phyloP scores from a whole-genome alignment of 2,888 invertebrate genomes.

The Lomographa bimaculata region DNA sequence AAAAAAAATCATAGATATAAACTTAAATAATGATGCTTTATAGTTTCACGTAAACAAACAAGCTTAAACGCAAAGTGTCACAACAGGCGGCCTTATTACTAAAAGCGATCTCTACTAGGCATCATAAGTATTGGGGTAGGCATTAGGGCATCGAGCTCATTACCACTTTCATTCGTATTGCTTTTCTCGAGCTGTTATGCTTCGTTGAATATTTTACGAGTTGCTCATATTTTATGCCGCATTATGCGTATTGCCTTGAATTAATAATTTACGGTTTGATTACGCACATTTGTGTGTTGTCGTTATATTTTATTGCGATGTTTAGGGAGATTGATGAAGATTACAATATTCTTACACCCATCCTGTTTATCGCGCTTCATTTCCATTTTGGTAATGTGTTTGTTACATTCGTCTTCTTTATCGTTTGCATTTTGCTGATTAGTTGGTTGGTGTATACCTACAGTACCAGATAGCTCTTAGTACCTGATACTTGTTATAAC shows the following conservation, averaged over 20 bases:
- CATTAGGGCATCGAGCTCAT: too few relatives aligned
- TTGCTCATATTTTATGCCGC: conserved; percentile 50
- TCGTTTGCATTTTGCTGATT: conserved; percentile 25
- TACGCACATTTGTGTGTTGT: conserved; percentile 39
- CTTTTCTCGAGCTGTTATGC: conserved; percentile 34
- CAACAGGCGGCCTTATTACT: too few relatives aligned
- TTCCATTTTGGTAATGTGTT: conserved; percentile 32
- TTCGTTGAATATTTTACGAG: conserved; percentile 54
- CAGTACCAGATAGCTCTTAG: too few relatives aligned
- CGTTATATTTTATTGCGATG: conserved; percentile 41
- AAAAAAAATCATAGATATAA: too few relatives aligned
- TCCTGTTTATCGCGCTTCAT: conserved; percentile 31
- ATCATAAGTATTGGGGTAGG: too few relatives aligned
- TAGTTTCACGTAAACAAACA: too few relatives aligned
- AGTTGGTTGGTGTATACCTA: conserved; percentile 20
- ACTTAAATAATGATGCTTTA: too few relatives aligned
- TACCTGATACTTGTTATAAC: too few relatives aligned
- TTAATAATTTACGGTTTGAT: conserved; percentile 49
- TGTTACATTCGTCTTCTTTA: conserved; percentile 29
- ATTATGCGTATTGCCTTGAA: conserved; percentile 43
- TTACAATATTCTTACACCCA: conserved; percentile 33
- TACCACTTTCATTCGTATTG: too few relatives aligned
- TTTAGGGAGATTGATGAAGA: conserved; percentile 31
- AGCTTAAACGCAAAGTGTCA: too few relatives aligned
- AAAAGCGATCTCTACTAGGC: too few relatives aligned